A percentile compares a stretch with the other conserved stretches of the same genome.
These are phyloP conservation scores for Thecophora atra DNA, from an alignment of 2,888 invertebrate genomes.

Conservation along the genomic window DNA sequence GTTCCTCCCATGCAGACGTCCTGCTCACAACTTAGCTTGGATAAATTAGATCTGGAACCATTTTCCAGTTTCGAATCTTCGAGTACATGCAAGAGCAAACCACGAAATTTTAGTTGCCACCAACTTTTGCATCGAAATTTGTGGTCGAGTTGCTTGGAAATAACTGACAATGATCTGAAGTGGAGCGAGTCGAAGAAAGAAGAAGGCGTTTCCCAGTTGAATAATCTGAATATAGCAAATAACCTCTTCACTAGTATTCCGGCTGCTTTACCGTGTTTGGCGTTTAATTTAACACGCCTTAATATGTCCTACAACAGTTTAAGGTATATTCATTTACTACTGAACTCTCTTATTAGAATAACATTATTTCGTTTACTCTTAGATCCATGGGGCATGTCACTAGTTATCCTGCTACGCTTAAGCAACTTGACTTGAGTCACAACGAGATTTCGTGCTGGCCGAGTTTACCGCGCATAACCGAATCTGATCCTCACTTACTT, in stretches of 20 bases:
- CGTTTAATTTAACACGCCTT: constrained; percentile 84
- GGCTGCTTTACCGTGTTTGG: constrained; percentile 87
- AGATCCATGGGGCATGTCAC: constrained; percentile 87
- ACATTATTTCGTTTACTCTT: constrained; percentile 23
- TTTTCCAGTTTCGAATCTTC: constrained; percentile 54
- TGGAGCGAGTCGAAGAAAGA: constrained; percentile 69
- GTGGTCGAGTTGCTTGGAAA: constrained; percentile 76
- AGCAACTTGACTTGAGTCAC: constrained; percentile 92
- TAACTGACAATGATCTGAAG: constrained; percentile 73
- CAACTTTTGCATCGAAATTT: constrained; percentile 80
- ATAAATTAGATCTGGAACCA: constrained; percentile 58
- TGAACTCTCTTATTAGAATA: not conserved
- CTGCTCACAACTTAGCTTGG: constrained; percentile 58
- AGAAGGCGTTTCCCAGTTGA: constrained; percentile 72
- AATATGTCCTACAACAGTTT: constrained; percentile 91
- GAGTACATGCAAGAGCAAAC: constrained; percentile 49
- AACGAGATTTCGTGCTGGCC: constrained; percentile 93
- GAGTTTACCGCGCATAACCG: constrained; percentile 78
- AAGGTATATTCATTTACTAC: constrained; percentile 54
- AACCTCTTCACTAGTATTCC: constrained; percentile 91
- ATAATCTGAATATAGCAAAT: constrained; percentile 86
- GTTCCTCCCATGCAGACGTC: constrained; percentile 66
- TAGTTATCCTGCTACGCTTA: constrained; percentile 87
- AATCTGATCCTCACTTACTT: constrained; percentile 73
- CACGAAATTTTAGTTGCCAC: constrained; percentile 54